These are phyloP conservation scores for Vireo griseus DNA, from an alignment of 2,797 vertebrate genomes.

Conservation along the genomic window DNA sequence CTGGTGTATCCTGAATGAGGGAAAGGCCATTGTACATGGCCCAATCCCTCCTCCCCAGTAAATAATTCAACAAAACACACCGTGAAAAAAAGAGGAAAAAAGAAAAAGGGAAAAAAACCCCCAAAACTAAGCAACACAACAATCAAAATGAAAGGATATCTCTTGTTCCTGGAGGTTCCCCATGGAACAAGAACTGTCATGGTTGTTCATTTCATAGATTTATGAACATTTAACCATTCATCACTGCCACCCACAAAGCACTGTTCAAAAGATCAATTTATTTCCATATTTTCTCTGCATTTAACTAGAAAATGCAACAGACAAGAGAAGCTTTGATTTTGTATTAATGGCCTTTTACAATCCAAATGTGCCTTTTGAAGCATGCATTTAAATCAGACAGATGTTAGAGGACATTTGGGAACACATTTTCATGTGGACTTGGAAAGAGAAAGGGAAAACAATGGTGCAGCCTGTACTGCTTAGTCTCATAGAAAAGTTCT, in stretches of 20 bases:
- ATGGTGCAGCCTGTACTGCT: background rate
- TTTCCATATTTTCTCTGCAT: background rate
- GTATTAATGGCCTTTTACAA: background rate
- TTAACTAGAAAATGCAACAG: background rate
- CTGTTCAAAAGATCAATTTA: background rate
- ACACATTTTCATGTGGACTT: background rate
- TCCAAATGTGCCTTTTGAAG: background rate
- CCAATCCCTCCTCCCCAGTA: background rate
- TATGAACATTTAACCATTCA: background rate
- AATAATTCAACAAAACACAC: background rate
- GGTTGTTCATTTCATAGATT: background rate
- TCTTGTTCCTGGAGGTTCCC: background rate
- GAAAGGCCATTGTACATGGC: background rate
- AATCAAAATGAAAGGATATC: background rate
- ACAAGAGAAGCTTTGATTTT: background rate
- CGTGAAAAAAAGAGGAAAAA: no score
- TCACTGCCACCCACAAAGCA: background rate
- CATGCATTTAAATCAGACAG: background rate
- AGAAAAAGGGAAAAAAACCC: fast-evolving
- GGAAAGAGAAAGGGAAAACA: background rate
- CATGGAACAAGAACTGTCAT: background rate
- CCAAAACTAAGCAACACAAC: background rate
- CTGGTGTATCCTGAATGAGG: background rate
- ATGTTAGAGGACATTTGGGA: background rate
- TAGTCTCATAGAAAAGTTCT: background rate